Base-by-base conservation (phyloP, 1,140 invertebrate species). In the Penaeus chinensis region DNA sequence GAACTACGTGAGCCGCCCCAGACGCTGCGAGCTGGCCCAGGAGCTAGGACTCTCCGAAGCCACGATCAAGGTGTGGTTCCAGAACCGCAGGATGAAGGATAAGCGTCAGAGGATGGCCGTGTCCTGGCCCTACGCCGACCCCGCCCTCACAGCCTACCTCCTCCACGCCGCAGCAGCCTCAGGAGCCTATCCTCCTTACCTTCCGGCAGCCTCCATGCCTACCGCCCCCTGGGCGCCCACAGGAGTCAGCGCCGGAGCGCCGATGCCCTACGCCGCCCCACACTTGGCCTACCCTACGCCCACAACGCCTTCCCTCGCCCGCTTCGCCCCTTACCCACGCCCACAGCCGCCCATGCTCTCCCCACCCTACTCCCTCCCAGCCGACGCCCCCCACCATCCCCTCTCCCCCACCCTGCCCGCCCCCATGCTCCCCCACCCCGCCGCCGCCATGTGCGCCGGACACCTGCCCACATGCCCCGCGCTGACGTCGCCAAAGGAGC, bases 1-100 rank as follows among this genome's bases (percentile, higher is more conserved):
- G 93, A 99, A 99, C 92, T 99, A 99, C 92, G 98, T 99, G 0
- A 99, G 97, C 1, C 93, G 99, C 78, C 98, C 98, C 0, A 94
- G 97, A 87, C 93, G 99, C 88, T 98, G 98, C 92, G 98, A 99
- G 92, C 92, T 99, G 22, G 98, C 99, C 0, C 94, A 96, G 3
- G 96, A 98, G 90, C 94, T 99, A 20, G 96, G 97, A 90, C 93
- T 99, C 0, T 97, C 98, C 0, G 99, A 99, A 92, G 97, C 96
- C 19, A 99, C 99, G 0, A 99, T 99, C 88, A 99, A 99, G 95
- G 98, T 99, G 5, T 99, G 98, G 98, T 99, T 99, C 92, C 98
- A 99, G 94, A 99, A 99, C 91, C 94, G 98, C 20, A 94, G 98
- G n/a, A 99, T 99, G 98, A 99, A 99, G 92, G 98, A 99, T 93